A percentile compares a stretch with the other conserved stretches of the same genome.
Conservation (phyloP, 2,797 vertebrate genomes). For the Gastrophryne carolinensis region DNA sequence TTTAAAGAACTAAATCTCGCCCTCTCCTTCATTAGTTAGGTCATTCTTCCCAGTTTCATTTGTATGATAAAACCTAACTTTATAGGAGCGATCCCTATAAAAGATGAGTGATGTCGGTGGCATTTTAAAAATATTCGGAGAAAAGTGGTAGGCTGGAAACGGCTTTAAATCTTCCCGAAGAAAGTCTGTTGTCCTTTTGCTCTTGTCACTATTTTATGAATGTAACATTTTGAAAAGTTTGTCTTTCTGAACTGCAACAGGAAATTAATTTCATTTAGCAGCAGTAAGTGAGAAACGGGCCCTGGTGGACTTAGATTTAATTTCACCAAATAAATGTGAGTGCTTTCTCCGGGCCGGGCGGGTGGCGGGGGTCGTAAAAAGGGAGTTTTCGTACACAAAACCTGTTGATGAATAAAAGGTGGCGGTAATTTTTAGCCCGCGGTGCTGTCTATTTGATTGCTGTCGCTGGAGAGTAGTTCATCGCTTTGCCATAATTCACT, state of each 20-base stretch:
- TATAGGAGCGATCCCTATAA: slow-evolving; percentile 36
- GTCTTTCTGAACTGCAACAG: slow-evolving; percentile 52
- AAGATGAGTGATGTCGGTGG: slow-evolving; percentile 39
- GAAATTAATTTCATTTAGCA: slow-evolving; percentile 68
- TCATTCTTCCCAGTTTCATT: slow-evolving; percentile 45
- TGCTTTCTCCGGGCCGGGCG: slow-evolving; percentile 62
- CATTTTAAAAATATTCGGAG: slow-evolving; percentile 46
- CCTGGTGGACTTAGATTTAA: slow-evolving; percentile 63
- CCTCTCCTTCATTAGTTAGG: no score
- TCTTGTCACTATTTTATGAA: slow-evolving; percentile 53
- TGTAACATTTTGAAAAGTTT: slow-evolving; percentile 59
- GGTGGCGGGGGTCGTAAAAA: slow-evolving; percentile 51
- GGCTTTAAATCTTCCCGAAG: slow-evolving; percentile 20
- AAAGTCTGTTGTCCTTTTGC: slow-evolving; percentile 42
- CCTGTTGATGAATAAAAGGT: slow-evolving; percentile 71
- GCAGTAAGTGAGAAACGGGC: slow-evolving; percentile 60
- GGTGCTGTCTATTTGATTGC: slow-evolving; percentile 79
- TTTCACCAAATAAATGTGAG: slow-evolving; percentile 71
- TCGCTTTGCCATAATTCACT: slow-evolving; percentile 74
- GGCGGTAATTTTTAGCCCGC: slow-evolving; percentile 70
- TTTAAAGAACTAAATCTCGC: no score
- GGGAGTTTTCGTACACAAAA: slow-evolving; percentile 56
- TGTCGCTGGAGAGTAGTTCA: slow-evolving; percentile 69
- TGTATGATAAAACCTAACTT: slow-evolving; percentile 42
- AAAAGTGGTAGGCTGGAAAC: slow-evolving; percentile 31